Evolutionary conservation across 1,140 invertebrate species (phyloP), one percentile per base, ranked within the genome.

Genomic region (Trichoplusia ni): DNA sequence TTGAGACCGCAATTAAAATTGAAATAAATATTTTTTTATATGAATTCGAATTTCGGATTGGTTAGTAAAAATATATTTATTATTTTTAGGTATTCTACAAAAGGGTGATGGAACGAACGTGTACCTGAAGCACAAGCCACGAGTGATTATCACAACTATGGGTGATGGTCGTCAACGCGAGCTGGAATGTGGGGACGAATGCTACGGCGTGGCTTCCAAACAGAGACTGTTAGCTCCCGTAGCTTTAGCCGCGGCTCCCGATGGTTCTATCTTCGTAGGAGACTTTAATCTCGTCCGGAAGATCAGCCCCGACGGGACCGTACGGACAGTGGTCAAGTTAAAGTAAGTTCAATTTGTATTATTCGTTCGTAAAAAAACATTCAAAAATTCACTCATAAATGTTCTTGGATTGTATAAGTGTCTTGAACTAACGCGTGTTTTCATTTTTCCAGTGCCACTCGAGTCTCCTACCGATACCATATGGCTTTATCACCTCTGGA

Each of bases 31-130:
- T n/a, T n/a, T n/a, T n/a, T n/a, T n/a, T n/a, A n/a, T n/a, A n/a
- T n/a, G n/a, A n/a, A n/a, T n/a, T n/a, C n/a, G n/a, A n/a, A n/a
- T n/a, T n/a, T n/a, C n/a, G n/a, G n/a, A n/a, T n/a, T 27, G 19
- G 21, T 9, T 6, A 3, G 29, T 49, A 33, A 40, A 49, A 37
- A 59, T 58, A 6, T 46, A 61, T 35, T 21, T 7, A n/a, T 21
- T 19, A 38, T 44, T 69, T 73, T 74, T 83, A 95, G 95, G 97
- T 18, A 99, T 99, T 67, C 92, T 99, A 0, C 98, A 99, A 89
- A 99, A 99, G 84, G 98, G 98, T 19, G 98, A 99, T 86, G 98
- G 98, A 14, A 96, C 97, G 0, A 99, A 98, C 79, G 97, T 99
- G 62, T 99, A 99, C 82, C 83, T 99, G 72, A 98, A 98, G 77